Conservation (phyloP, 2,113 vertebrate genomes). For the Gambusia holbrooki region DNA sequence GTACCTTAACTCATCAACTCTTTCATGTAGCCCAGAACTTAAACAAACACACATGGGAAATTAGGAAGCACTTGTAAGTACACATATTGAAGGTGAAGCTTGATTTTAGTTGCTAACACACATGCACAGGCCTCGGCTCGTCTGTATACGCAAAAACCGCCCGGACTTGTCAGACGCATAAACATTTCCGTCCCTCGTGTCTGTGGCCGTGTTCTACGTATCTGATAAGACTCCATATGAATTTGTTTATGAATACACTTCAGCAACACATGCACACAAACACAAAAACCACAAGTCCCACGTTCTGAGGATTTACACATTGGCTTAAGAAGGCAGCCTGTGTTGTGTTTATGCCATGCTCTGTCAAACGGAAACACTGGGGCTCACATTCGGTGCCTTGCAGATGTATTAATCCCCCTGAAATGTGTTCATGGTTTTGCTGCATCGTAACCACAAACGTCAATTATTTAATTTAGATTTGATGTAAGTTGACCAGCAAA, state of each 20-base stretch:
- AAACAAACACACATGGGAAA: slow-evolving; percentile 17
- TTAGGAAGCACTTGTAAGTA: background rate
- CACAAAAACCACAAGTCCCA: slow-evolving; percentile 48
- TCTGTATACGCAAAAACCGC: slow-evolving; percentile 48
- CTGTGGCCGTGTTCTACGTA: slow-evolving; percentile 41
- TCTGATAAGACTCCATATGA: slow-evolving; percentile 55
- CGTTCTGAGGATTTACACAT: slow-evolving; percentile 52
- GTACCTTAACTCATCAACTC: slow-evolving; percentile 12
- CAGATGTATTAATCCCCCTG: background rate
- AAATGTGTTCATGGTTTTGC: background rate
- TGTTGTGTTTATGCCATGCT: slow-evolving; percentile 74
- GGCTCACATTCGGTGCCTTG: slow-evolving; percentile 12
- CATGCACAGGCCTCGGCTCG: slow-evolving; percentile 19
- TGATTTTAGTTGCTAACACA: slow-evolving; percentile 4
- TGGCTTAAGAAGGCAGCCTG: slow-evolving; percentile 63
- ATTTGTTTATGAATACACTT: slow-evolving; percentile 56
- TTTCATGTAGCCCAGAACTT: slow-evolving; percentile 21
- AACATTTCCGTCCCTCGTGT: slow-evolving; percentile 52
- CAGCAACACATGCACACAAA: slow-evolving; percentile 37
- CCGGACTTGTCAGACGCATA: slow-evolving; percentile 55
- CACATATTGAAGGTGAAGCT: slow-evolving; percentile 3
- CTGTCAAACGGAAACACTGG: slow-evolving; percentile 68
- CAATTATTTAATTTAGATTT: background rate
- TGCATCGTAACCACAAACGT: background rate
- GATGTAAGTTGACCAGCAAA: background rate